A percentile compares a stretch with the other conserved stretches of the same genome.
phyloP scores from a whole-genome alignment of 2,113 vertebrate species.

The Corvus hawaiiensis region DNA sequence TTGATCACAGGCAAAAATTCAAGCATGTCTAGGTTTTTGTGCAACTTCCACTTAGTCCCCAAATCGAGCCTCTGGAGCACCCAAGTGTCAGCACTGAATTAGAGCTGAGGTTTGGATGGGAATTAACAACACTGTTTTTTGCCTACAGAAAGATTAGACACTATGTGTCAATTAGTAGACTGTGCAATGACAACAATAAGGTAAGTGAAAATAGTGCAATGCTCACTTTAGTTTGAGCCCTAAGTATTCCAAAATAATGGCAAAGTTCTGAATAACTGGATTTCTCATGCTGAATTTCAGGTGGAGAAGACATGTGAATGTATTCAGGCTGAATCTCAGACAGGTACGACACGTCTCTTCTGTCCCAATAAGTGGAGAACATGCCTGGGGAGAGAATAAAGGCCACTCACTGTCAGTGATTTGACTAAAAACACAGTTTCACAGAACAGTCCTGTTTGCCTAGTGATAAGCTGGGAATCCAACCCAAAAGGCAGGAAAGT shows the following conservation, averaged over 20 bases:
- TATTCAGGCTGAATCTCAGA: conserved; percentile 87
- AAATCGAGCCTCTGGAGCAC: not conserved
- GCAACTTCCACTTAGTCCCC: not conserved
- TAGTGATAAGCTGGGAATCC: not conserved
- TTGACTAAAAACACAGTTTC: not conserved
- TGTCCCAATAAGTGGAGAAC: not conserved
- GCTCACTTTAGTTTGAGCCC: not conserved
- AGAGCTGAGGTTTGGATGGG: not conserved
- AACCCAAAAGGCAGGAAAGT: not conserved
- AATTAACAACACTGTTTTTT: conserved; percentile 59
- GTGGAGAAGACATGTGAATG: conserved; percentile 84
- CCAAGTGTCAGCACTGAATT: not conserved
- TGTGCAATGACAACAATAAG: conserved; percentile 94
- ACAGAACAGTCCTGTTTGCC: not conserved
- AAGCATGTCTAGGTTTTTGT: not conserved
- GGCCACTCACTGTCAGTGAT: not conserved
- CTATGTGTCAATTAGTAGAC: conserved; percentile 98
- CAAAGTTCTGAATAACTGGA: conserved; percentile 25
- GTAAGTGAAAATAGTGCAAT: conserved; percentile 67
- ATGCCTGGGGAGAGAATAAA: not conserved
- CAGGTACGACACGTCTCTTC: conserved; percentile 75
- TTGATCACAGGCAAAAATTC: not conserved
- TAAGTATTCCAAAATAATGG: not conserved
- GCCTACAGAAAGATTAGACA: conserved; percentile 95
- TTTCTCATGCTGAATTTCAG: conserved; percentile 68